Evolutionary conservation across 2,888 invertebrate genomes (phyloP).

Genomic region (Lapara coniferarum): DNA sequence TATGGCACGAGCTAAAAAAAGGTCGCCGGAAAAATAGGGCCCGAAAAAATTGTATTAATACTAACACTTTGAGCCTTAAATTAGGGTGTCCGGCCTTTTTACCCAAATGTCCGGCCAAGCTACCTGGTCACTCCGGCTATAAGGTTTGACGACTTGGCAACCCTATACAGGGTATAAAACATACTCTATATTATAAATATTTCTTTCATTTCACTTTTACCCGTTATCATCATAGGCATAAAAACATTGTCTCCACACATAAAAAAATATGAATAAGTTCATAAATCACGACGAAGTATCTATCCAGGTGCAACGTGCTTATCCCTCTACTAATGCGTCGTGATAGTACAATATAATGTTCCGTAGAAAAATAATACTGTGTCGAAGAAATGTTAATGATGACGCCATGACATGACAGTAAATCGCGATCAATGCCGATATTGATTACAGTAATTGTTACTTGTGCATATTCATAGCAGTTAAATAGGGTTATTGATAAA

Average conservation of each 20-base stretch:
- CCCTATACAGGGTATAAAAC: too few species aligned
- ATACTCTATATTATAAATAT: too few species aligned
- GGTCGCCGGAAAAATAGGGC: too few species aligned
- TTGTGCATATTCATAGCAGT: slow-evolving; percentile 78
- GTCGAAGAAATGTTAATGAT: slow-evolving; percentile 50
- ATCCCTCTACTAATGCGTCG: neutral
- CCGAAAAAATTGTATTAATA: too few species aligned
- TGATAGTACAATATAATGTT: neutral
- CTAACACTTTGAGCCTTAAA: too few species aligned
- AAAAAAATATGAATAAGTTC: neutral
- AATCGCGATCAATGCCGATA: slow-evolving; percentile 63
- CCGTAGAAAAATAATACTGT: slow-evolving; percentile 27
- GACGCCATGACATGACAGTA: slow-evolving; percentile 58
- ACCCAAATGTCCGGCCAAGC: too few species aligned
- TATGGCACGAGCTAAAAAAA: too few species aligned
- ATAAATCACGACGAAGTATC: neutral
- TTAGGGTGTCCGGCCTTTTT: too few species aligned
- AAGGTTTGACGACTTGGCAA: too few species aligned
- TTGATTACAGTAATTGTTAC: slow-evolving; percentile 73
- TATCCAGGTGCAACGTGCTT: neutral
- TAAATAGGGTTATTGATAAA: slow-evolving; percentile 38
- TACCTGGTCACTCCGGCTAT: too few species aligned
- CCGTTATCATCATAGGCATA: neutral
- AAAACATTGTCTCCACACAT: neutral
- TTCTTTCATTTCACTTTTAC: too few species aligned